Evolutionary conservation across 1,140 invertebrate genomes (phyloP), one percentile per base, ranked within the genome.

Genomic region (Metaphire vulgaris): DNA sequence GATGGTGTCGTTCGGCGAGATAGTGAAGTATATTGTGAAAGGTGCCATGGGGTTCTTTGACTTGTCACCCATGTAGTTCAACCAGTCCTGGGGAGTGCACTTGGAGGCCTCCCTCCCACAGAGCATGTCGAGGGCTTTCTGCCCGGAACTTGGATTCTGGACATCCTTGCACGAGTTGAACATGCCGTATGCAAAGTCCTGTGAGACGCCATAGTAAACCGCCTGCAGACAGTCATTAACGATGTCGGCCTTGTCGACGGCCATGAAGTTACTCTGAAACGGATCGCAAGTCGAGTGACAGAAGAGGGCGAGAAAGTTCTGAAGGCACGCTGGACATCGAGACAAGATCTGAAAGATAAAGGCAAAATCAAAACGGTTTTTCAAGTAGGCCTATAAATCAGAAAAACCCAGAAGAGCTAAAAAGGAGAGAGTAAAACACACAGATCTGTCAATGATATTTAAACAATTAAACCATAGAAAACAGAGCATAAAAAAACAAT

Each of bases 81-180:
- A 21, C 41, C 41, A 56, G 41, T 56, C 21, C 21, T 56, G 6
- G 6, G 83, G 79, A 33, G 74, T 83, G 77, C 86, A 87, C 12
- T 81, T 65, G 12, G 78, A 65, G 1, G 77, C 77, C 1, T 89
- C 89, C 85, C 81, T 76, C 12, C 92, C 92, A 84, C 95, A 97
- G 90, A 96, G 90, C 0, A 95, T n/a, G 81, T 91, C 90, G 70
- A 97, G 79, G 0, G 91, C 93, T 75, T 79, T 81, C 82, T 90
- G 88, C 75, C 93, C 93, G 0, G 90, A 89, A 33, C 91, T 90
- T 1, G 93, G 92, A 74, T 92, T 89, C 34, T 90, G 90, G 69
- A 96, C 94, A 87, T 92, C 90, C 78, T 89, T 90, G 83, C 95
- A 97, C 0, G 94, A 95, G 78, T 91, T 88, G 81, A 89, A 97